Conservation (phyloP, 2,888 invertebrate species). For the Podotricha telesiphe region DNA sequence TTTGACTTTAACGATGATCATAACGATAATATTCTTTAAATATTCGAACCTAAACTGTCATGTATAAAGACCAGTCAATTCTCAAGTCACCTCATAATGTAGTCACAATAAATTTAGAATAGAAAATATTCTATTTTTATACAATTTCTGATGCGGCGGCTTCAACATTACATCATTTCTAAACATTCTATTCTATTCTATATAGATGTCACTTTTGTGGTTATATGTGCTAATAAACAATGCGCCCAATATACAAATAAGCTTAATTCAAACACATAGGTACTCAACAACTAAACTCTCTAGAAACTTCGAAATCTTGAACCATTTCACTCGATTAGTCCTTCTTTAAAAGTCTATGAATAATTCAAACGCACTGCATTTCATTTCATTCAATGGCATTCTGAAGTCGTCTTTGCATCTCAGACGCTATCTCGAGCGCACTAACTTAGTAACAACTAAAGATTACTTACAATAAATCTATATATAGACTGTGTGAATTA, state of each 20-base stretch:
- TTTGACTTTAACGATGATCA: no score
- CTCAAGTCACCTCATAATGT: no score
- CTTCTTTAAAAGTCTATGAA: constrained; percentile 43
- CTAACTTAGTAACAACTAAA: constrained; percentile 31
- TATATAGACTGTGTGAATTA: not conserved
- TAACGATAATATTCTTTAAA: no score
- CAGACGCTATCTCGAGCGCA: constrained; percentile 11
- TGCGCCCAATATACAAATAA: not conserved
- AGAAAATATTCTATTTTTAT: no score
- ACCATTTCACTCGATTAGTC: constrained; percentile 43
- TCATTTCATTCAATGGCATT: constrained; percentile 38
- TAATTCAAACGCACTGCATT: constrained; percentile 41
- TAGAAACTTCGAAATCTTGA: constrained; percentile 35
- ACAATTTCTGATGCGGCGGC: no score
- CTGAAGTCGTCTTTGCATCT: constrained; percentile 38
- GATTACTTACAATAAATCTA: constrained; percentile 21
- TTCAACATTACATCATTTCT: no score
- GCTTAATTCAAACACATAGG: not conserved
- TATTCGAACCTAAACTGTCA: no score
- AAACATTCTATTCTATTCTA: no score
- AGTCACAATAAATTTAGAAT: no score
- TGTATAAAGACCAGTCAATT: no score
- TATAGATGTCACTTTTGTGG: no score
- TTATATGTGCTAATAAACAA: no score
- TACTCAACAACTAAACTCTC: constrained; percentile 32